phyloP scores from a whole-genome alignment of 2,797 vertebrate species.

The Bovichtus diacanthus region DNA sequence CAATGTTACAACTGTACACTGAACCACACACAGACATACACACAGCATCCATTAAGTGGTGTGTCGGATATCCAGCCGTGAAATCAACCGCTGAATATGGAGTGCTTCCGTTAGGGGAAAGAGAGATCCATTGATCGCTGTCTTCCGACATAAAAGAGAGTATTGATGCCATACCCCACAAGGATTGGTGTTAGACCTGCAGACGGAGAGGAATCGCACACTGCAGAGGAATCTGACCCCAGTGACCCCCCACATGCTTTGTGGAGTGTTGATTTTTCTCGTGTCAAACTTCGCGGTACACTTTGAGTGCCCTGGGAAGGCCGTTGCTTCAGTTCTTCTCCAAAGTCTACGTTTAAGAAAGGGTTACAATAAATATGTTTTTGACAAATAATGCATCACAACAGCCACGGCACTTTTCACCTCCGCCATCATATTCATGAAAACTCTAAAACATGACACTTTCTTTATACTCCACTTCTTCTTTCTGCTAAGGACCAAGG shows the following conservation, averaged over 20 bases:
- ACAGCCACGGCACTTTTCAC: neutral
- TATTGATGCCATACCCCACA: conserved; percentile 74
- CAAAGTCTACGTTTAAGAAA: neutral
- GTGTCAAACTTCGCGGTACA: conserved; percentile 10
- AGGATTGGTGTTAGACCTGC: conserved; percentile 59
- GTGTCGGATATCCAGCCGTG: conserved; percentile 76
- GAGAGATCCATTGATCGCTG: conserved; percentile 77
- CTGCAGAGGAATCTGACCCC: conserved; percentile 57
- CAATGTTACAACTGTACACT: conserved; percentile 44
- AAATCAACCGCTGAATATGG: conserved; percentile 80
- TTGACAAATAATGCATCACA: neutral
- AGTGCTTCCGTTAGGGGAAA: conserved; percentile 78
- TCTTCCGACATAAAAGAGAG: conserved; percentile 76
- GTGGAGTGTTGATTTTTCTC: conserved; percentile 7
- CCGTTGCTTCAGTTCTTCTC: conserved; percentile 1
- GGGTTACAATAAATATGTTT: conserved; percentile 15
- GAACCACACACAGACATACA: conserved; percentile 24
- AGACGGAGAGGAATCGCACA: conserved; percentile 57
- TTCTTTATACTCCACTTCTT: neutral
- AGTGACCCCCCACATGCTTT: conserved; percentile 15
- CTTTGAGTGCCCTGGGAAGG: neutral
- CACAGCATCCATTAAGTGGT: conserved; percentile 71
- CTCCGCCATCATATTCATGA: neutral
- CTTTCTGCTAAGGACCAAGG: conserved; percentile 22
- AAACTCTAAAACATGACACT: neutral